phyloP scores from a whole-genome alignment of 2,888 invertebrate genomes.

The Argyresthia albistria region DNA sequence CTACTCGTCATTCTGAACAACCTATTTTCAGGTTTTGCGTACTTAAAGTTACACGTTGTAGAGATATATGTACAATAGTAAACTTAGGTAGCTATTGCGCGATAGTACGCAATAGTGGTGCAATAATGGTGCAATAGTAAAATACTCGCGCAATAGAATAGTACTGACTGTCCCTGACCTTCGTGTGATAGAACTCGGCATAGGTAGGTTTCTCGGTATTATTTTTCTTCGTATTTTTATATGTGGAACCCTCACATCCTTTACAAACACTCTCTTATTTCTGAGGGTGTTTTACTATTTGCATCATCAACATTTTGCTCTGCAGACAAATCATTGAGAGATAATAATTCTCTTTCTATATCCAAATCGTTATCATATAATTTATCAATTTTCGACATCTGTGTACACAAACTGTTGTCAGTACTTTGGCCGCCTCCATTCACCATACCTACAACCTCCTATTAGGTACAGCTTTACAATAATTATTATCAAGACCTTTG shows the following conservation, averaged over 20 bases:
- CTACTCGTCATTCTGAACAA: too few species aligned
- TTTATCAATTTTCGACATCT: constrained; percentile 24
- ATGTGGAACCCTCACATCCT: background rate
- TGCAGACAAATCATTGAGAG: too few species aligned
- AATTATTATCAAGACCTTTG: too few species aligned
- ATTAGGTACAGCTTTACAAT: constrained; percentile 31
- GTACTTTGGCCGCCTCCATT: constrained; percentile 18
- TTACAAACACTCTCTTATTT: background rate
- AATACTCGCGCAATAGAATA: too few species aligned
- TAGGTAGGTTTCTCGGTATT: background rate
- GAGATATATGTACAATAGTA: too few species aligned
- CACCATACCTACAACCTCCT: constrained; percentile 36
- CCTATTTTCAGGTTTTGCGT: too few species aligned
- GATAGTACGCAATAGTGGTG: too few species aligned
- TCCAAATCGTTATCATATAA: constrained; percentile 17
- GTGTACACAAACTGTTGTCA: constrained; percentile 34
- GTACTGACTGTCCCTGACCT: too few species aligned
- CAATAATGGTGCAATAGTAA: too few species aligned
- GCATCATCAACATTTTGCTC: background rate
- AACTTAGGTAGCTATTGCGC: too few species aligned
- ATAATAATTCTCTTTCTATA: background rate
- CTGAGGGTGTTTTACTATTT: background rate
- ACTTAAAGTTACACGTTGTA: too few species aligned
- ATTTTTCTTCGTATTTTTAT: constrained; percentile 8
- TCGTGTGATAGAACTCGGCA: too few species aligned